phyloP scores from a whole-genome alignment of 1,140 invertebrate species.

The Trichonephila inaurata region DNA sequence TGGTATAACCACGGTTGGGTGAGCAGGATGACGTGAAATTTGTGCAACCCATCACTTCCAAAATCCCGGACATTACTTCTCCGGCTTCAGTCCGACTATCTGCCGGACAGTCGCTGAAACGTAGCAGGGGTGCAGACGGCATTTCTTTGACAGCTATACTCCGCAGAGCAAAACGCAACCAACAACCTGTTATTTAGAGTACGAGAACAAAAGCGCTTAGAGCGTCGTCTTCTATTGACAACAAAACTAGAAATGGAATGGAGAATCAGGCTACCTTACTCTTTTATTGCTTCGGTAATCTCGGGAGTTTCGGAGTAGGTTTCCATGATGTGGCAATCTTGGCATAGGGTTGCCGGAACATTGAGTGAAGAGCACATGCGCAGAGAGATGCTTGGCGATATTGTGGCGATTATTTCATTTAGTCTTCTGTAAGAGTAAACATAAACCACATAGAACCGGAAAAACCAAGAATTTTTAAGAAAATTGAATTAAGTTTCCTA shows the following conservation, averaged over 20 bases:
- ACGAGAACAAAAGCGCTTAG: not conserved
- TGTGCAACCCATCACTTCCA: conserved; percentile 58
- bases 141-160: conserved; percentile 19
- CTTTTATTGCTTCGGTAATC: conserved; percentile 47
- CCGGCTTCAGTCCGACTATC: conserved; percentile 53
- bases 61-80: conserved; percentile 72
- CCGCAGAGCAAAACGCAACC: not conserved
- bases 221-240: not conserved
- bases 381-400: not conserved
- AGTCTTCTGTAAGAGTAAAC: not conserved
- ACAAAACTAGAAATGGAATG: not conserved
- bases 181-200: conserved; percentile 1
- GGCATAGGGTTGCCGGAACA: conserved; percentile 37
- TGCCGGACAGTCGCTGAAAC: conserved; percentile 51
- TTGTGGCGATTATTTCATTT: not conserved
- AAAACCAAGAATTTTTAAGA: not conserved
- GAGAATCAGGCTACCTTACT: not conserved
- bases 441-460: not conserved
- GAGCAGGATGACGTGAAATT: conserved; percentile 53
- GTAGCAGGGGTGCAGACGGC: conserved; percentile 67
- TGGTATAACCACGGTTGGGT: not conserved
- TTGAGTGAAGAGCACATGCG: not conserved
- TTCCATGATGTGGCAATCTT: conserved; percentile 71
- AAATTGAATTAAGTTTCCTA: not conserved
- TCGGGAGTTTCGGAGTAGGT: not conserved